These are phyloP conservation scores for Sporophila hypoxantha DNA, from an alignment of 2,113 vertebrate species.

Conservation along the genomic window DNA sequence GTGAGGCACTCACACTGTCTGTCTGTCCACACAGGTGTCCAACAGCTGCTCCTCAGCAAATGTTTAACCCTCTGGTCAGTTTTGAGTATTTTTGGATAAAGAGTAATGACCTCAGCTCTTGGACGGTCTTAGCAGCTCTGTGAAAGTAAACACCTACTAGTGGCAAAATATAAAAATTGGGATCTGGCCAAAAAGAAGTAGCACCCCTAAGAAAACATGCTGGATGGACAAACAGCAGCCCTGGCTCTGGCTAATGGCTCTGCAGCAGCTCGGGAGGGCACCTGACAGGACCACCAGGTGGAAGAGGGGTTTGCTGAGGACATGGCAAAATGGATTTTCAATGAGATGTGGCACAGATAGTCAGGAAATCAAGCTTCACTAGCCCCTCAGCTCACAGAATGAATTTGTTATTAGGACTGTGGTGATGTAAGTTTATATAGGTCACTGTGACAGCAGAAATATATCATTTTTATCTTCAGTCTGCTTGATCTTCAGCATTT, in stretches of 20 bases:
- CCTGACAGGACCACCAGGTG: too few species aligned
- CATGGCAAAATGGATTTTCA: background rate
- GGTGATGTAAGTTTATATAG: constrained; percentile 15
- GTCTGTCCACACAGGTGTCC: background rate
- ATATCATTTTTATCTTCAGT: constrained; percentile 11
- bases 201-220: background rate
- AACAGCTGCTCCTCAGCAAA: background rate
- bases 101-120: background rate
- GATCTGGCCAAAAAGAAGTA: background rate
- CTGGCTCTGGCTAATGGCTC: background rate
- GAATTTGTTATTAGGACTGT: background rate
- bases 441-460: constrained; percentile 35
- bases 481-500: constrained; percentile 5
- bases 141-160: background rate
- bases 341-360: background rate
- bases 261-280: background rate
- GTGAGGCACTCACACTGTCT: background rate
- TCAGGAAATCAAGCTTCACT: background rate
- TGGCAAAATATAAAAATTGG: background rate
- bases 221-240: background rate
- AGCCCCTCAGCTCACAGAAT: background rate
- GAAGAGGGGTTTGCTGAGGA: background rate
- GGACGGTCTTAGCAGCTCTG: background rate
- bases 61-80: background rate
- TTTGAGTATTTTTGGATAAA: background rate